Evolutionary conservation across 2,113 vertebrate genomes (phyloP), one percentile per base, ranked within the genome.

Genomic region (Laticauda laticaudata): DNA sequence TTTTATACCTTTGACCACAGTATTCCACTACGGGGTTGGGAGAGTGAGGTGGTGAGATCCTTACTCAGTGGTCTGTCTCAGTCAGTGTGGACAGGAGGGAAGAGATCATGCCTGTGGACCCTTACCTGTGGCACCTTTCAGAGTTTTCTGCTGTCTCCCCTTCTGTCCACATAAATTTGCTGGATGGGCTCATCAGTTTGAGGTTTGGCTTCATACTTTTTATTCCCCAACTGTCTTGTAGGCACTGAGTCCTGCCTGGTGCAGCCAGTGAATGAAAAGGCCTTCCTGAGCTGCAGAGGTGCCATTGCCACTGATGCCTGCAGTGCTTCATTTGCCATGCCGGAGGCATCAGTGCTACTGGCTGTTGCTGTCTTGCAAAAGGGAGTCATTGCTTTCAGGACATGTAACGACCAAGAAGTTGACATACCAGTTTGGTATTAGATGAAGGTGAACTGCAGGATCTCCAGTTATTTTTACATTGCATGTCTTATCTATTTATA

Each of bases 1-100:
- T 20, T 20, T 81, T 34, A 43, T 81, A 43, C 3, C 18, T 9
- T 81, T 81, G 75, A 81, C 18, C 7, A 21, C 18, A 9, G 18
- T 2, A 9, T 43, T 20, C 1, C 0, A 2, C 18, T 21, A 21
- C 0, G 18, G 75, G 3, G 34, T 39, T 81, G 34, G 75, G 18
- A 43, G 75, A 18, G 3, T 0, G 6, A 21, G 75, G 75, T 21
- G 15, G n/a, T 43, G 6, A 1, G 34, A 39, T 43, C 3, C 75
- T 81, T 81, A 34, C 69, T 75, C 18, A 0, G 34, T 43, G 75
- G 18, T 0, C 3, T 3, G 69, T 39, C 15, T 75, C 15, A 4
- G 64, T 75, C 64, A 21, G 18, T 43, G 75, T 43, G 20, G 34
- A 8, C 18, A 43, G 75, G 34, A 20, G 18, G 7, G 7, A 23